Conservation (phyloP, 2,888 invertebrate species). For the Tipula unca region DNA sequence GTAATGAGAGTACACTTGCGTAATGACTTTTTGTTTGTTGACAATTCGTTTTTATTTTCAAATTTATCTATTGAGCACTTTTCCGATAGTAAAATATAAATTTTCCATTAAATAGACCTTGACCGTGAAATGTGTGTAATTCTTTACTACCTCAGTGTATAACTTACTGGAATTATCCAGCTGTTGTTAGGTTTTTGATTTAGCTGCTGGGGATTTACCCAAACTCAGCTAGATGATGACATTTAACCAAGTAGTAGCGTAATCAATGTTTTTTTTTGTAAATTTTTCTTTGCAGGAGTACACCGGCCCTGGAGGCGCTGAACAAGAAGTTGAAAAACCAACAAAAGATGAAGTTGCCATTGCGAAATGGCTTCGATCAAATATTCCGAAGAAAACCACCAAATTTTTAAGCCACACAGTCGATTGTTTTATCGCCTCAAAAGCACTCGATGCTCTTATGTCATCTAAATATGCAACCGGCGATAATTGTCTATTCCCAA, state of each 20-base stretch:
- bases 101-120: background rate
- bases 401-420: constrained; percentile 95
- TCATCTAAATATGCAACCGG: constrained; percentile 84
- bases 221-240: background rate
- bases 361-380: constrained; percentile 89
- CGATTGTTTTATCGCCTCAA: constrained; percentile 87
- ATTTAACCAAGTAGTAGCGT: too few species aligned
- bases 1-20: background rate
- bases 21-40: background rate
- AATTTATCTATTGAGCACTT: too few species aligned
- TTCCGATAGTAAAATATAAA: background rate
- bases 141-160: background rate
- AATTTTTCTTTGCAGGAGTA: constrained; percentile 35
- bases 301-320: constrained; percentile 40
- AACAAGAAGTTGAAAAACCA: constrained; percentile 59
- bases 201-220: background rate
- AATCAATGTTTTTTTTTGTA: background rate
- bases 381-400: constrained; percentile 89
- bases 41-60: background rate
- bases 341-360: constrained; percentile 86
- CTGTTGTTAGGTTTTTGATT: background rate
- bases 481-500: constrained; percentile 67
- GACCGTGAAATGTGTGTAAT: background rate
- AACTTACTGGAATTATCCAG: background rate
- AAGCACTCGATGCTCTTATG: constrained; percentile 86